These are phyloP conservation scores for Luperina testacea DNA, from an alignment of 2,888 invertebrate genomes.

Conservation along the genomic window DNA sequence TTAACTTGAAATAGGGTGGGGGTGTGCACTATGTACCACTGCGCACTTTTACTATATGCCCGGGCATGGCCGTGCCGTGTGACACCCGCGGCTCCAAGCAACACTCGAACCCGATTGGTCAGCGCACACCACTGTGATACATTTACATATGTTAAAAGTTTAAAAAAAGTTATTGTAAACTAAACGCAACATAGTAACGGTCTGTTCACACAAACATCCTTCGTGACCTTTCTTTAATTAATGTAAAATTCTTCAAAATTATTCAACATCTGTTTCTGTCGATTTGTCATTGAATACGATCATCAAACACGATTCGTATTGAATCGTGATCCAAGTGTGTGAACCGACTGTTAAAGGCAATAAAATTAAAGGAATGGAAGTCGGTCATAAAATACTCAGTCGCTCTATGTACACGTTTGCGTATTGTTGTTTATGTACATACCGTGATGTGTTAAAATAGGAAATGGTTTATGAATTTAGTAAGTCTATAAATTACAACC, in stretches of 20 bases:
- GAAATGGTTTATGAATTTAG: slow-evolving; percentile 13
- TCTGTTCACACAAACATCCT: neutral
- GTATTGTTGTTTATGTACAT: slow-evolving; percentile 14
- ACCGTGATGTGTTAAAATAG: neutral
- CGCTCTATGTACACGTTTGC: slow-evolving; percentile 30
- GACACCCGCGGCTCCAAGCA: neutral
- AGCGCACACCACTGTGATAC: slow-evolving; percentile 44
- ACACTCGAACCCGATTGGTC: slow-evolving; percentile 24
- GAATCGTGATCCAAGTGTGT: neutral
- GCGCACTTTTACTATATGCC: neutral
- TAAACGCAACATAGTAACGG: neutral
- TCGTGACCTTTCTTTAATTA: neutral
- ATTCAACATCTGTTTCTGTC: neutral
- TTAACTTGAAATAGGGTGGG: too few species aligned
- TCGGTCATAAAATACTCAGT: slow-evolving; percentile 50
- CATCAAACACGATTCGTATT: neutral
- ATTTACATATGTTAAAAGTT: slow-evolving; percentile 13
- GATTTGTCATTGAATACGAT: neutral
- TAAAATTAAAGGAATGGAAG: slow-evolving; percentile 12
- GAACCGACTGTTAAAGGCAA: slow-evolving; percentile 7
- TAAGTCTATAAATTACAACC: slow-evolving; percentile 2
- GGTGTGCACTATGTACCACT: too few species aligned
- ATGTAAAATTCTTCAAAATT: neutral
- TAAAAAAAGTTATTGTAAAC: slow-evolving; percentile 1
- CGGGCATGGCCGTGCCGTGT: neutral